A percentile compares a stretch with the other conserved stretches of the same genome.
phyloP scores from a whole-genome alignment of 2,113 vertebrate species.

The Onychostoma macrolepis region DNA sequence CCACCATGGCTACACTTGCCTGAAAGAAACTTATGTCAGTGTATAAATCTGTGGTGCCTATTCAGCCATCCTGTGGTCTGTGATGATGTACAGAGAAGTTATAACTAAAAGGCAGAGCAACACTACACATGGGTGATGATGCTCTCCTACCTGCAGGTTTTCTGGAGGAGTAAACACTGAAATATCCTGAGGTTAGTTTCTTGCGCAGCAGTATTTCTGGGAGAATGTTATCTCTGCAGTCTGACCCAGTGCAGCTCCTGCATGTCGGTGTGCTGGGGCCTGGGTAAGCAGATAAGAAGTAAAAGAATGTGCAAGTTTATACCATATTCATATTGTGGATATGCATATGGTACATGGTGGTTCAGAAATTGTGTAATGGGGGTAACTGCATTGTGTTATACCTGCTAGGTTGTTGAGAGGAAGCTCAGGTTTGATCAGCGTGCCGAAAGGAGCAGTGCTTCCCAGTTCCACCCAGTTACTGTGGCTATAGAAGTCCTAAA shows the following conservation, averaged over 20 bases:
- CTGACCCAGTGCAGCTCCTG: neutral
- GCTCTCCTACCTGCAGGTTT: neutral
- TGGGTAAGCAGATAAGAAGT: neutral
- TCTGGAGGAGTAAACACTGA: neutral
- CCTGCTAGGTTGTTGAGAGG: constrained; percentile 23
- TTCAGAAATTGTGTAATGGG: neutral
- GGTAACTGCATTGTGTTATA: neutral
- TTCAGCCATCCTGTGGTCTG: neutral
- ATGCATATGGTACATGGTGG: neutral
- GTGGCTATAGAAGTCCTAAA: constrained; percentile 2
- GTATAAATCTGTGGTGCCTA: neutral
- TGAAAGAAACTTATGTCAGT: neutral
- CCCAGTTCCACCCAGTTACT: constrained; percentile 24
- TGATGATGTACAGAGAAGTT: neutral
- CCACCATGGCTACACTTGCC: constrained; percentile 45
- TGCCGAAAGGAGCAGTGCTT: neutral
- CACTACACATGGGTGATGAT: neutral
- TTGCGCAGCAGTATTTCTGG: neutral
- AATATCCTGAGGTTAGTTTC: constrained; percentile 43
- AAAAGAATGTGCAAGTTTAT: neutral
- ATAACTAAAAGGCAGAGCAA: neutral
- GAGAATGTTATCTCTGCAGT: constrained; percentile 21
- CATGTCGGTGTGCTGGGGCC: constrained; percentile 21
- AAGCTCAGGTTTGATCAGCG: neutral
- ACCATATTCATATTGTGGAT: neutral